phyloP scores from a whole-genome alignment of 2,797 vertebrate species.

The Lutjanus campechanus region DNA sequence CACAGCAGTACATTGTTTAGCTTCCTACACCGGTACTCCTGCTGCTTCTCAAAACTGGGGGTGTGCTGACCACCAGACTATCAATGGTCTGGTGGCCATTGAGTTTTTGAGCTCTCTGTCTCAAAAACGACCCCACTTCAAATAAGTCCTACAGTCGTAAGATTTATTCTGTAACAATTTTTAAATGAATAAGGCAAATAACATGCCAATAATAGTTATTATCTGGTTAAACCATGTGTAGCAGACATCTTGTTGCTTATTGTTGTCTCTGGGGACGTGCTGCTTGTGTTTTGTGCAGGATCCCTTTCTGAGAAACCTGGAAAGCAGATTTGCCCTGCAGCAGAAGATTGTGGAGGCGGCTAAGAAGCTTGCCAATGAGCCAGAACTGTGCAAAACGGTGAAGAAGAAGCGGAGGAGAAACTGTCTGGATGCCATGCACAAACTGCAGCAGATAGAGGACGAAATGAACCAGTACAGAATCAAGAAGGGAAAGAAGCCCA shows the following conservation, averaged over 20 bases:
- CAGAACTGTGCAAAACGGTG: constrained; percentile 94
- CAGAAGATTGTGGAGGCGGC: constrained; percentile 97
- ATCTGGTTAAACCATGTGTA: neutral
- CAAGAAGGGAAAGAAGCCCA: constrained; percentile 93
- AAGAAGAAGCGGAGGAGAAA: constrained; percentile 97
- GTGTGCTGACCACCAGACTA: no score
- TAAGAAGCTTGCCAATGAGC: constrained; percentile 93
- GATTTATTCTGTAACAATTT: neutral
- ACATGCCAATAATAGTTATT: neutral
- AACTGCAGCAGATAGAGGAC: constrained; percentile 96
- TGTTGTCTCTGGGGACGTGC: constrained; percentile 1
- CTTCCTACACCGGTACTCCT: no score
- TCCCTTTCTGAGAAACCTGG: constrained; percentile 93
- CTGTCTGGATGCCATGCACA: constrained; percentile 93
- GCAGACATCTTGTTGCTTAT: neutral
- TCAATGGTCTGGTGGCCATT: no score
- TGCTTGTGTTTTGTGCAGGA: constrained; percentile 84
- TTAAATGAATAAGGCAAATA: neutral
- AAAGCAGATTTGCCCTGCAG: constrained; percentile 96
- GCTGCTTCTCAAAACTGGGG: no score
- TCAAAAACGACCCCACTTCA: no score
- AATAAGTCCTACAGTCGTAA: neutral
- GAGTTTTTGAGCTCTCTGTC: no score
- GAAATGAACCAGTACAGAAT: constrained; percentile 96
- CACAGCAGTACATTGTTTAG: no score